Conservation (phyloP, 2,888 invertebrate genomes). For the Standfussiana lucernea region DNA sequence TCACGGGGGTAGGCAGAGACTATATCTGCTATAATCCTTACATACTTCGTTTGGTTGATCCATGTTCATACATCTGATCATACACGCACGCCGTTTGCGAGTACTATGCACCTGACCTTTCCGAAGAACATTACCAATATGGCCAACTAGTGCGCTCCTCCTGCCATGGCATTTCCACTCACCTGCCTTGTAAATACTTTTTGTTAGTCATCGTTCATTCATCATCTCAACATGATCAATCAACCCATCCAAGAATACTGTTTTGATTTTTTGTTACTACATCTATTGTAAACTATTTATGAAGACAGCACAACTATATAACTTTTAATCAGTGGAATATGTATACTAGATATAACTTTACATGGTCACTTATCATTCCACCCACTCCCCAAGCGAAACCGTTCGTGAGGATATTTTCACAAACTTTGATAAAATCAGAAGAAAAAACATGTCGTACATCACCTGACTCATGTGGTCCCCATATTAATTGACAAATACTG, state of each 20-base stretch:
- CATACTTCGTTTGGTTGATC: neutral
- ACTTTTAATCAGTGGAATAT: neutral
- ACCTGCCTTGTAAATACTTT: neutral
- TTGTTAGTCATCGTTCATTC: neutral
- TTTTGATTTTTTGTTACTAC: neutral
- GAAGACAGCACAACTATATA: neutral
- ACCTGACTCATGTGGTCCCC: constrained; percentile 22
- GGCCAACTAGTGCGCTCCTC: neutral
- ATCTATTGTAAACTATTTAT: neutral
- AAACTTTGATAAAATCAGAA: constrained; percentile 29
- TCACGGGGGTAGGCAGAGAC: neutral
- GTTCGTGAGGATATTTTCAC: constrained; percentile 31
- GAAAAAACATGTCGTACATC: constrained; percentile 21
- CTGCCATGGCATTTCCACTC: neutral
- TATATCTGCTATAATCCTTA: neutral
- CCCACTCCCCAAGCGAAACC: constrained; percentile 31
- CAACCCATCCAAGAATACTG: neutral
- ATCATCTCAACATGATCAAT: neutral
- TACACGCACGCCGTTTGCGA: neutral
- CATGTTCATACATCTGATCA: neutral
- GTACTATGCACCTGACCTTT: neutral
- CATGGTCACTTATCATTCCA: neutral
- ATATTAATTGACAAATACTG: constrained; percentile 50
- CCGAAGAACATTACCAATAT: neutral
- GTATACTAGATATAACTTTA: neutral